These are phyloP conservation scores for Dendrolimus pini DNA, from an alignment of 2,888 invertebrate species.

Conservation along the genomic window DNA sequence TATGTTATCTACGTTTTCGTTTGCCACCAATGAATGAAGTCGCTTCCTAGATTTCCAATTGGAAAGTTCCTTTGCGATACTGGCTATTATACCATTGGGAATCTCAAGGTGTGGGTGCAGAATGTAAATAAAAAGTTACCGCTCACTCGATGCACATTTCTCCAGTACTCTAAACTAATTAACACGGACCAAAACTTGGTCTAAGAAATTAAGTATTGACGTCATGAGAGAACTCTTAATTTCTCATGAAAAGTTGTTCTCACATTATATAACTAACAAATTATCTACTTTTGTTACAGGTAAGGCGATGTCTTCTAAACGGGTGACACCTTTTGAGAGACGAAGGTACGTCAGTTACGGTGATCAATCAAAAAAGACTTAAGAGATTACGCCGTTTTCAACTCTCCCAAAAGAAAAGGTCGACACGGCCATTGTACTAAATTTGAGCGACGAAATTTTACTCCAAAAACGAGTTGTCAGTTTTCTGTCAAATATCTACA, in stretches of 20 bases:
- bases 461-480: constrained; percentile 10
- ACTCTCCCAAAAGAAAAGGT: constrained; percentile 15
- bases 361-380: constrained; percentile 40
- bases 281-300: constrained; percentile 59
- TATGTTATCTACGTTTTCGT: neutral
- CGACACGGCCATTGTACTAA: constrained; percentile 36
- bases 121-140: neutral
- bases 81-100: neutral
- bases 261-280: constrained; percentile 18
- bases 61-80: constrained; percentile 1
- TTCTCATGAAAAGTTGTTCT: neutral
- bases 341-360: constrained; percentile 49
- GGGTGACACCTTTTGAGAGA: constrained; percentile 50
- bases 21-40: neutral
- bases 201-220: too few species aligned
- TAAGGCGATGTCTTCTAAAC: constrained; percentile 72
- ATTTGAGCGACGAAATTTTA: constrained; percentile 23
- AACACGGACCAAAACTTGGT: too few species aligned
- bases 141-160: too few species aligned
- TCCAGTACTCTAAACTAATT: too few species aligned
- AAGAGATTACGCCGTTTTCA: constrained; percentile 5
- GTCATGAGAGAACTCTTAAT: neutral
- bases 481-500: constrained; percentile 31
- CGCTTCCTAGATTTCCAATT: constrained; percentile 2
- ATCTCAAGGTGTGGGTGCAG: neutral